Evolutionary conservation across 1,140 invertebrate species (phyloP).

Genomic region (Drosophila teissieri): DNA sequence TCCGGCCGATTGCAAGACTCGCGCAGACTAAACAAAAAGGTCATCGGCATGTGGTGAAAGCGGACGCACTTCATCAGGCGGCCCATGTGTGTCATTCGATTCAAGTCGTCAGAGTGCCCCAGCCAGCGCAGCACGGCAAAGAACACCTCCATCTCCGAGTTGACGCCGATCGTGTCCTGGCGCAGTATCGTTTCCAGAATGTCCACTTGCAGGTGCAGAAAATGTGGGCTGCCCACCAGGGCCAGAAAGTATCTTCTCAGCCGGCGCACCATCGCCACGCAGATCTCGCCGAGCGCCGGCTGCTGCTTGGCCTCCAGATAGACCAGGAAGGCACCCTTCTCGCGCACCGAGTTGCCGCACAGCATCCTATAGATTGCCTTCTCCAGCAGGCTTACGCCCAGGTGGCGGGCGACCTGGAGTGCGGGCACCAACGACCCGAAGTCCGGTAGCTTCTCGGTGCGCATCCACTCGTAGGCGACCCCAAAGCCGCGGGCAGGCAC

Average conservation of each 20-base stretch:
- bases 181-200: constrained; percentile 8
- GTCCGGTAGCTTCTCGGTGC: neutral
- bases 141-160: constrained; percentile 49
- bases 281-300: neutral
- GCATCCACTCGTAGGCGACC: constrained; percentile 34
- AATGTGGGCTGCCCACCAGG: constrained; percentile 28
- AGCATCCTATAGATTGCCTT: constrained; percentile 3
- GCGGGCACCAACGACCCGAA: neutral
- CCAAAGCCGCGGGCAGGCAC: constrained; percentile 21
- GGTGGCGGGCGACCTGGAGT: constrained; percentile 15
- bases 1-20: neutral
- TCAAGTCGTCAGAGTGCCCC: neutral
- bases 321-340: constrained; percentile 8
- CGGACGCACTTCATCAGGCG: constrained; percentile 37
- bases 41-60: constrained; percentile 27
- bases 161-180: constrained; percentile 32
- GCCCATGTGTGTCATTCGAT: constrained; percentile 14
- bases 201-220: neutral
- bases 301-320: neutral
- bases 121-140: constrained; percentile 44
- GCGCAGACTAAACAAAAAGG: constrained; percentile 27
- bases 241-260: constrained; percentile 32
- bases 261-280: neutral
- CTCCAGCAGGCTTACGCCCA: constrained; percentile 12
- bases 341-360: neutral